Evolutionary conservation across 2,888 invertebrate genomes (phyloP), one percentile per base, ranked within the genome.

Genomic region (Amphipyra berbera): DNA sequence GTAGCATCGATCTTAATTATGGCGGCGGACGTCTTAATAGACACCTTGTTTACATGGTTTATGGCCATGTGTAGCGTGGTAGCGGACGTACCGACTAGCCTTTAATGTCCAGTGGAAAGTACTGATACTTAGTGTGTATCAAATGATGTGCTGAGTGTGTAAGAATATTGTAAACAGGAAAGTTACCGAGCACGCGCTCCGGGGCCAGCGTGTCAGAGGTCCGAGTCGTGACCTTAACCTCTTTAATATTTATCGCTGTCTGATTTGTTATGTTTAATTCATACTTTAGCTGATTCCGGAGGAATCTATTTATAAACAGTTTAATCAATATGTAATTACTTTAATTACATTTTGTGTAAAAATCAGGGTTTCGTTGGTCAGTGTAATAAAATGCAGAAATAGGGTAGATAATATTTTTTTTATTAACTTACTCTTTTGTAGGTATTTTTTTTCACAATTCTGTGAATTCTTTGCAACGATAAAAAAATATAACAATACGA

Each of bases 391-490:
- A 94, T 90, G 70, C 92, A 91, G 88, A 86, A 89, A 91, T 94
- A 89, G 63, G 78, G 82, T 88, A 86, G 81, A 83, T 84, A 84
- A 89, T n/a, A n/a, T 90, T 89, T 88, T 82, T 90, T 94, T 94
- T 90, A 90, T 93, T 92, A 90, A 91, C 89, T 91, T 91, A 89
- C 86, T 92, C 86, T 90, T 87, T 89, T 88, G 83, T 85, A 85
- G n/a, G n/a, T n/a, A n/a, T n/a, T 21, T 82, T 86, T 76, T 86
- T 91, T 90, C 92, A 92, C 93, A 84, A 77, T 68, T 76, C 60
- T 81, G 93, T 94, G 93, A 93, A 93, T 88, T 90, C 88, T 92
- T 94, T 92, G 90, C 76, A 93, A 94, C 93, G 93, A 94, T 90
- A 93, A 92, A 91, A n/a, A 76, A 79, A 92, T 90, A 94, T 93